A percentile compares a stretch with the other conserved stretches of the same genome.
Conservation (phyloP, 2,797 vertebrate genomes). For the Apogon hyalosoma region DNA sequence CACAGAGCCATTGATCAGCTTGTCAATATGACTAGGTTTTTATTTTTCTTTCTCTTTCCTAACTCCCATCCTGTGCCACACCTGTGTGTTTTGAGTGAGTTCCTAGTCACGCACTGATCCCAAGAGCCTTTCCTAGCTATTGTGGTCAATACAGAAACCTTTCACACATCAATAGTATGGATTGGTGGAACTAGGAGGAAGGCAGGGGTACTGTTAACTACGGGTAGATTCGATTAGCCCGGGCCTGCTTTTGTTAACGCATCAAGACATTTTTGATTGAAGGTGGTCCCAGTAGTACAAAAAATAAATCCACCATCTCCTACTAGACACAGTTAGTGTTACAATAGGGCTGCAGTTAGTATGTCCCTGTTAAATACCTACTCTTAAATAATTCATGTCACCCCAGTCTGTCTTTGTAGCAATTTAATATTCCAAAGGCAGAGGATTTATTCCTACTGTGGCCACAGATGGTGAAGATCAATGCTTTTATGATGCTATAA, state of each 20-base stretch:
- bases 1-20: constrained; percentile 74
- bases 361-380: constrained; percentile 25
- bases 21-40: constrained; percentile 77
- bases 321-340: constrained; percentile 25
- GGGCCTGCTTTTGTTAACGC: constrained; percentile 79
- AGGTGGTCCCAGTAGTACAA: constrained; percentile 65
- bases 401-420: constrained; percentile 19
- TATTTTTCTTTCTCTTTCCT: constrained; percentile 70
- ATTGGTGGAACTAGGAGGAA: constrained; percentile 69
- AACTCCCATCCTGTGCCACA: constrained; percentile 74
- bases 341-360: constrained; percentile 31
- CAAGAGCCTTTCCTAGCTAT: constrained; percentile 73
- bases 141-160: constrained; percentile 82
- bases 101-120: constrained; percentile 75
- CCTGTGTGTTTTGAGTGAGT: constrained; percentile 77
- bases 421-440: constrained; percentile 34
- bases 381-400: constrained; percentile 36
- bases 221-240: constrained; percentile 79
- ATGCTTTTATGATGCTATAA: constrained; percentile 57
- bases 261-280: constrained; percentile 77
- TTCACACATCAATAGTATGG: constrained; percentile 83
- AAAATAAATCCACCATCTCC: constrained; percentile 44
- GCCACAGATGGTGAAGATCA: constrained; percentile 64
- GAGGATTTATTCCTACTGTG: constrained; percentile 37
- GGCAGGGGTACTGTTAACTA: constrained; percentile 77